Conservation (phyloP, 2,888 invertebrate species). For the Rhagonycha fulva region DNA sequence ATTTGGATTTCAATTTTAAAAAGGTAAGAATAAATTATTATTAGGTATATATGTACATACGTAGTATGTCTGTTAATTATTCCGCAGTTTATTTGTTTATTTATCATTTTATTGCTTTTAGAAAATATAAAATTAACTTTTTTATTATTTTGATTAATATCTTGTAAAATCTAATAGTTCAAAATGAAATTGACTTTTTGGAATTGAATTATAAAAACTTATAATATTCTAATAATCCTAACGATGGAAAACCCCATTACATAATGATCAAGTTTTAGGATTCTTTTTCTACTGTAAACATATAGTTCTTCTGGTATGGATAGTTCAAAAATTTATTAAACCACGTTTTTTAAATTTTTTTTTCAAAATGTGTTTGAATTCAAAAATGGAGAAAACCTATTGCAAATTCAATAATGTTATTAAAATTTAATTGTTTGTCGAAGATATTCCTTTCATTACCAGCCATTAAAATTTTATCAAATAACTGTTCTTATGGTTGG, state of each 20-base stretch:
- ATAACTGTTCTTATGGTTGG: neutral
- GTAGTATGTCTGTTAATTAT: neutral
- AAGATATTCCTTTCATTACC: neutral
- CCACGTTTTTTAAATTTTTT: too few relatives aligned
- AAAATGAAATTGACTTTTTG: neutral
- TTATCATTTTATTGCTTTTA: neutral
- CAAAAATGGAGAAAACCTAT: neutral
- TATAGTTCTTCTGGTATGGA: too few relatives aligned
- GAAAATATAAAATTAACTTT: neutral
- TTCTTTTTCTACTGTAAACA: too few relatives aligned
- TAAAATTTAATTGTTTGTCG: neutral
- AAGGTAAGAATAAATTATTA: neutral
- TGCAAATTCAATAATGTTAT: neutral
- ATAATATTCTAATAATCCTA: neutral
- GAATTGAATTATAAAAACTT: too few relatives aligned
- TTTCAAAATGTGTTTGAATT: too few relatives aligned
- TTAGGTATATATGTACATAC: neutral
- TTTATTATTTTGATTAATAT: neutral
- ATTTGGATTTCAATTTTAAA: neutral
- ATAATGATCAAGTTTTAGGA: neutral
- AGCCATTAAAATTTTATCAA: neutral
- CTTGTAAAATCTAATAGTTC: neutral
- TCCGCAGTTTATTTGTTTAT: neutral
- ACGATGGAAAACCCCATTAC: neutral
- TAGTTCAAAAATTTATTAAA: too few relatives aligned